phyloP scores from a whole-genome alignment of 2,113 vertebrate species.

The Henicopernis longicauda region DNA sequence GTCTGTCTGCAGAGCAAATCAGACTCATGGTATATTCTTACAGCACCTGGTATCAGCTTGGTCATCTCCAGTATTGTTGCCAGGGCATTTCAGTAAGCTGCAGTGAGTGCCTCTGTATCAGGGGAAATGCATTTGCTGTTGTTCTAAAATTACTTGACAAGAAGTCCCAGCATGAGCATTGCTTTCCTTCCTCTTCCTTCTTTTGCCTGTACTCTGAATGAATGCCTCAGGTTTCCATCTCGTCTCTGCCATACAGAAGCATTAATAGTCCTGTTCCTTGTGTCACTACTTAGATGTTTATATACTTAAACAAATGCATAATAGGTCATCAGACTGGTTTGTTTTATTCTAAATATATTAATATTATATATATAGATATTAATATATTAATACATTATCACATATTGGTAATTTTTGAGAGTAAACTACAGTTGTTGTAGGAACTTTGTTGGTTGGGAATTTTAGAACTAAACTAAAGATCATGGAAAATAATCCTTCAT shows the following conservation, averaged over 20 bases:
- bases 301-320: neutral
- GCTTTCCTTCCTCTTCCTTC: neutral
- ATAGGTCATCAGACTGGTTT: neutral
- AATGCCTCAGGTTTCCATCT: neutral
- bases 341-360: neutral
- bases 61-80: neutral
- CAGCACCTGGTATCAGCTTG: neutral
- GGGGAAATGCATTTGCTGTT: neutral
- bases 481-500: neutral
- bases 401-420: neutral
- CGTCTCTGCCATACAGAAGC: neutral
- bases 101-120: neutral
- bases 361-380: neutral
- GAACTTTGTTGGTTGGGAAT: neutral
- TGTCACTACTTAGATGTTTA: neutral
- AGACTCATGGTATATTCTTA: neutral
- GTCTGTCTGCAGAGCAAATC: neutral
- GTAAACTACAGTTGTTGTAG: neutral
- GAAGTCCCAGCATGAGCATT: neutral
- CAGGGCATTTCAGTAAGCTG: neutral
- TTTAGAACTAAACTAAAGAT: neutral
- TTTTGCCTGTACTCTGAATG: neutral
- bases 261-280: neutral
- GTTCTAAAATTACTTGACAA: neutral
- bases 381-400: neutral